Evolutionary conservation across 1,140 invertebrate genomes (phyloP), one percentile per base, ranked within the genome.

Genomic region (Araneus ventricosus): DNA sequence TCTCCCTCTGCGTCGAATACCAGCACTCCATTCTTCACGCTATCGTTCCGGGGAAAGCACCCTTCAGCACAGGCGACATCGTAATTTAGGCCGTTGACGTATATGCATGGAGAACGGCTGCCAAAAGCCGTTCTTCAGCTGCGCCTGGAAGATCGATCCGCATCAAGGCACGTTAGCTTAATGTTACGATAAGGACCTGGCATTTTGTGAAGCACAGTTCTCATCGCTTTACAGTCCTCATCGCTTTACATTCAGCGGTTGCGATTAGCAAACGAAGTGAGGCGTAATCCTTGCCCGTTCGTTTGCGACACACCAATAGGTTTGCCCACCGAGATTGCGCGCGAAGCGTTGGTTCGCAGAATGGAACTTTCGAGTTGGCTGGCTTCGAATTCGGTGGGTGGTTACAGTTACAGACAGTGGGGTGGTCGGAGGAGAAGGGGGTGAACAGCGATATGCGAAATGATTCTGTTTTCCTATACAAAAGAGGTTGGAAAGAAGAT

Each of bases 201-300:
- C 52, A 61, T 57, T 85, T 85, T 57, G 82, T 20, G 52, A 85
- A 45, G 24, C 52, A 34, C 30, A 57, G 52, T 85, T 6, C 82
- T 85, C 82, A 85, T 84, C 41, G 80, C 80, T 84, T 84, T 84
- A 84, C 80, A 84, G 59, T 85, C 82, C 82, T 85, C 82, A 85
- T 84, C 41, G 80, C 80, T 84, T 84, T 84, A 84, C 80, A 84
- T 85, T 85, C 82, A 27, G 82, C 82, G 82, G 82, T 34, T 20
- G 30, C 82, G 82, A 85, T 85, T 85, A 85, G 82, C 82, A 59
- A 85, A 85, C 52, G 45, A 85, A 85, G 82, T 85, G 82, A 52
- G 80, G 82, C 82, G 82, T 59, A 85, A 85, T 85, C 41, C 45
- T 45, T 22, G 37, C 80, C 37, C 39, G 80, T 84, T 85, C 82